A percentile compares a stretch with the other conserved stretches of the same genome.
Conservation (phyloP, 2,888 invertebrate genomes). For the Drosophila atripex region DNA sequence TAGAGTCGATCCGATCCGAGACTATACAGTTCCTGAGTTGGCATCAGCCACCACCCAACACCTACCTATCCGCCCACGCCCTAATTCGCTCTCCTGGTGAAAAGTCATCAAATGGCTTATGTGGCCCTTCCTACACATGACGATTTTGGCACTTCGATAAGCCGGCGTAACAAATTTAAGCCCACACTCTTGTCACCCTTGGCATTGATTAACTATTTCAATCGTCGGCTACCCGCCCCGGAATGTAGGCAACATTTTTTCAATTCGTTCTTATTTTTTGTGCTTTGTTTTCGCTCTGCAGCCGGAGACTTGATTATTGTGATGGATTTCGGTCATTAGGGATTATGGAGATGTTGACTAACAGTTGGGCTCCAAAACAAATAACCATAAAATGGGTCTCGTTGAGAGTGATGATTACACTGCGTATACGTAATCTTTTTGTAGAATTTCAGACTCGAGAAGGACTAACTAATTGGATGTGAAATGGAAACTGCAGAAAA, state of each 20-base stretch:
- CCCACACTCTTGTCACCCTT: conserved; percentile 30
- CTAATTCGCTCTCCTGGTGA: conserved; percentile 38
- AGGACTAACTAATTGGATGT: not conserved
- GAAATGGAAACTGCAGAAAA: not conserved
- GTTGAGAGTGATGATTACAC: conserved; percentile 5
- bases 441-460: not conserved
- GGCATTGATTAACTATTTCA: conserved; percentile 76
- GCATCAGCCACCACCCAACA: not conserved
- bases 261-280: conserved; percentile 5
- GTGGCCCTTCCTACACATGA: conserved; percentile 62
- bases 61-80: conserved; percentile 2
- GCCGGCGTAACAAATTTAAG: conserved; percentile 73
- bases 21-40: conserved; percentile 1
- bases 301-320: conserved; percentile 64
- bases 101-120: conserved; percentile 54
- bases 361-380: conserved; percentile 5
- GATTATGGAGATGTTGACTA: conserved; percentile 50
- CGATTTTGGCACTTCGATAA: conserved; percentile 72
- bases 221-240: conserved; percentile 8
- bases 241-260: conserved; percentile 50
- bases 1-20: conserved; percentile 17
- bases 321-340: conserved; percentile 72
- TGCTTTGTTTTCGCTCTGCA: conserved; percentile 21
- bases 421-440: conserved; percentile 51
- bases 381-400: conserved; percentile 9